Evolutionary conservation across 2,888 invertebrate genomes (phyloP).

Genomic region (Tetranychus piercei): DNA sequence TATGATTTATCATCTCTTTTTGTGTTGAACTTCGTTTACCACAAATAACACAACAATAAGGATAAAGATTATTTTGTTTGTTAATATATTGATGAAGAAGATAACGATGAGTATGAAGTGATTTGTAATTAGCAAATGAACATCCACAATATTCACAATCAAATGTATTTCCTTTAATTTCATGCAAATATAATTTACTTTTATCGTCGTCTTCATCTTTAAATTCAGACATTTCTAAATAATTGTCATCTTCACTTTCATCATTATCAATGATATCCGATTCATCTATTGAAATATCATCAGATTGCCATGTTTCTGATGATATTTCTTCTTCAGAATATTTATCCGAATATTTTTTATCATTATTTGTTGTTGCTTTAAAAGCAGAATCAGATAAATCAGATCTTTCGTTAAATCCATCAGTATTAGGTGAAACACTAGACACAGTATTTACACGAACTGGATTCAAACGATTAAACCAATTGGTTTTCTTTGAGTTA

Average conservation of each 20-base stretch:
- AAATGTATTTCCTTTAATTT: background rate
- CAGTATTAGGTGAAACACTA: too few relatives aligned
- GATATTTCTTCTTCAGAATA: too few relatives aligned
- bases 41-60: conserved; percentile 18
- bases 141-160: conserved; percentile 13
- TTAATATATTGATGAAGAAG: background rate
- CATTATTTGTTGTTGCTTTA: too few relatives aligned
- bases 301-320: too few relatives aligned
- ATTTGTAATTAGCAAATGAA: conserved; percentile 6
- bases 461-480: background rate
- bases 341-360: too few relatives aligned
- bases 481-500: background rate
- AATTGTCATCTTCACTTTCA: background rate
- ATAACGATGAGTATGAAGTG: conserved; percentile 9
- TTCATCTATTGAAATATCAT: too few relatives aligned
- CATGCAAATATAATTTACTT: background rate
- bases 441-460: background rate
- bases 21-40: conserved; percentile 33
- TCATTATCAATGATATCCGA: background rate
- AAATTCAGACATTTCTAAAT: background rate
- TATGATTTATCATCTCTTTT: conserved; percentile 37
- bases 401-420: too few relatives aligned
- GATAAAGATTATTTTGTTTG: conserved; percentile 7
- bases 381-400: too few relatives aligned
- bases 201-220: background rate